These are phyloP conservation scores for Phaedon cochleariae DNA, from an alignment of 2,888 invertebrate species.

Conservation along the genomic window DNA sequence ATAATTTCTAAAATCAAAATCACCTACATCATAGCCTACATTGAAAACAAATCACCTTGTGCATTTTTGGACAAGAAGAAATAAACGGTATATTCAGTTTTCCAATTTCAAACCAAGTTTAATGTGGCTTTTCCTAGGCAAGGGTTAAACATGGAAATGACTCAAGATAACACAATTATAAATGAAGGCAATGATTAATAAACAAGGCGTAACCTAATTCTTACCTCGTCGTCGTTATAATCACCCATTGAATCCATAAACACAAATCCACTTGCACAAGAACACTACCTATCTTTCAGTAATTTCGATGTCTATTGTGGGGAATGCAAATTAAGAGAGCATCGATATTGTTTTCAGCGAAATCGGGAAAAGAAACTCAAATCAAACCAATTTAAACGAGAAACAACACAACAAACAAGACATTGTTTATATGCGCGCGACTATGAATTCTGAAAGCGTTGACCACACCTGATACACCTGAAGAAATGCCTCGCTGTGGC, in stretches of 20 bases:
- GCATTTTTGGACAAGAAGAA: no score
- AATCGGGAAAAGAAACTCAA: background rate
- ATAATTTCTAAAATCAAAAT: no score
- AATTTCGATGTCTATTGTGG: background rate
- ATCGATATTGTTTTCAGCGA: background rate
- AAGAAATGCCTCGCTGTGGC: no score
- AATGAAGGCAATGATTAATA: slow-evolving; percentile 6
- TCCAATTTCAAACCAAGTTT: no score
- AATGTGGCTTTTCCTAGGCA: no score
- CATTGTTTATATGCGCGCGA: background rate
- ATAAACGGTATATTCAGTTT: no score
- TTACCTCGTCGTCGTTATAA: slow-evolving; percentile 33
- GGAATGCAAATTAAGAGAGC: background rate
- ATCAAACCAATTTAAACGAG: background rate
- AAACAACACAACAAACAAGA: background rate
- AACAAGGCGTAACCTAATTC: slow-evolving; percentile 23
- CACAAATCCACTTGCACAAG: background rate
- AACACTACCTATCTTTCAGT: background rate
- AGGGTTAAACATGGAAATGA: background rate
- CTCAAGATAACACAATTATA: background rate
- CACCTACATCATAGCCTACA: no score
- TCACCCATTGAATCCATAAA: slow-evolving; percentile 35
- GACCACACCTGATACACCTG: background rate
- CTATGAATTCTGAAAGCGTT: background rate
- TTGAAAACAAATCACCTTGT: no score